Evolutionary conservation across 2,113 vertebrate genomes (phyloP).

Genomic region (Notechis scutatus): DNA sequence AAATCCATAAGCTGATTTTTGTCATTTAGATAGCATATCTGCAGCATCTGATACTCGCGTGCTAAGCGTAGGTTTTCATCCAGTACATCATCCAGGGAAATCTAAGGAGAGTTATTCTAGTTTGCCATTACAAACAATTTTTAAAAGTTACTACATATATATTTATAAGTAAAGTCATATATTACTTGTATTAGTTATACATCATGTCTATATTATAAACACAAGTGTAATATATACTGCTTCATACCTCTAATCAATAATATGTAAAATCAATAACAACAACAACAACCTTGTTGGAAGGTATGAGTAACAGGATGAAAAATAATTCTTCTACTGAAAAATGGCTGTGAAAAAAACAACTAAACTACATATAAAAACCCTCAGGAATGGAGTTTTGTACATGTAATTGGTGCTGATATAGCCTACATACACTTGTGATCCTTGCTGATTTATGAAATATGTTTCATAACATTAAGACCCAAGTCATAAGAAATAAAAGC

Average conservation of each 20-base stretch:
- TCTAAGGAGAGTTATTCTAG: slow-evolving; percentile 49
- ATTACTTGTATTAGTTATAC: neutral
- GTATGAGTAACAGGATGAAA: neutral
- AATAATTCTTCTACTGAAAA: neutral
- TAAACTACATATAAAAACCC: neutral
- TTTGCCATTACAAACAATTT: slow-evolving; percentile 11
- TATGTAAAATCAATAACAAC: neutral
- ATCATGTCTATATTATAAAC: neutral
- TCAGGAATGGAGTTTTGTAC: neutral
- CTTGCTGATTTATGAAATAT: neutral
- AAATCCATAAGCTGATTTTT: slow-evolving; percentile 49
- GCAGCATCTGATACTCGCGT: slow-evolving; percentile 58
- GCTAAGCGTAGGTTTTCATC: slow-evolving; percentile 61
- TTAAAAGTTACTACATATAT: neutral
- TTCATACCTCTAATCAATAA: neutral
- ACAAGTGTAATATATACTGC: neutral
- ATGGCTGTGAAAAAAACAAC: neutral
- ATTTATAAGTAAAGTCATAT: slow-evolving; percentile 8
- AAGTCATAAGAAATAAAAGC: neutral
- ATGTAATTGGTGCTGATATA: neutral
- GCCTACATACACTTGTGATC: neutral
- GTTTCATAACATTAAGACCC: neutral
- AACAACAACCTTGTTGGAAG: neutral
- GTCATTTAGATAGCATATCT: slow-evolving; percentile 40
- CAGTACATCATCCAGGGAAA: slow-evolving; percentile 41